Evolutionary conservation across 2,888 invertebrate genomes (phyloP).

Genomic region (Trichacis sp.): DNA sequence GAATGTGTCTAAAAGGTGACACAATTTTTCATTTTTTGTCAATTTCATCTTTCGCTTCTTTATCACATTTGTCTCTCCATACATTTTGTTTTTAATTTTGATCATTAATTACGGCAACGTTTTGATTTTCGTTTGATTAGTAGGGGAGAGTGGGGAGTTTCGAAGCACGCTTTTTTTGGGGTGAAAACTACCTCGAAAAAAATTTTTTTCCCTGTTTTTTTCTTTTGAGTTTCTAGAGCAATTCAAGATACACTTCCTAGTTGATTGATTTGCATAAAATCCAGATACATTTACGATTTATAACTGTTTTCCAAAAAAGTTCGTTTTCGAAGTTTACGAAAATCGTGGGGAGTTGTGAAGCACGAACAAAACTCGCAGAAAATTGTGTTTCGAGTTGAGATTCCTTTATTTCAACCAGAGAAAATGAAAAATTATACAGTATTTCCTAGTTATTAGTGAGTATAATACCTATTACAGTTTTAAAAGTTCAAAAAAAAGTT

Average conservation of each 20-base stretch:
- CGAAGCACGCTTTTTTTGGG: constrained; percentile 4
- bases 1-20: no score
- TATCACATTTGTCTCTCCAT: no score
- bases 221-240: neutral
- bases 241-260: neutral
- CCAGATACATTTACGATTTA: neutral
- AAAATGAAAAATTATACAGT: neutral
- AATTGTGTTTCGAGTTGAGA: constrained; percentile 1
- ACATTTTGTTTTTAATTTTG: no score
- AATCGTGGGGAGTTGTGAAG: constrained; percentile 3
- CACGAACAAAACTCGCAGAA: constrained; percentile 4
- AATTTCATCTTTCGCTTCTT: no score
- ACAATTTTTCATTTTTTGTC: no score
- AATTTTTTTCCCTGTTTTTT: no score
- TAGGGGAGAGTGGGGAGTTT: constrained; percentile 1
- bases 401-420: neutral
- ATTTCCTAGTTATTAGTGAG: no score
- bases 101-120: no score
- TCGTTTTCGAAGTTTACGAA: neutral
- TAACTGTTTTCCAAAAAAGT: neutral
- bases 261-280: constrained; percentile 6
- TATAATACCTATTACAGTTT: no score
- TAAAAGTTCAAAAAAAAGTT: no score
- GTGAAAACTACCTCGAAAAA: constrained; percentile 6
- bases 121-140: no score